Base-by-base conservation (phyloP, 2,888 invertebrate species). In the Onthophagus sagittarius region DNA sequence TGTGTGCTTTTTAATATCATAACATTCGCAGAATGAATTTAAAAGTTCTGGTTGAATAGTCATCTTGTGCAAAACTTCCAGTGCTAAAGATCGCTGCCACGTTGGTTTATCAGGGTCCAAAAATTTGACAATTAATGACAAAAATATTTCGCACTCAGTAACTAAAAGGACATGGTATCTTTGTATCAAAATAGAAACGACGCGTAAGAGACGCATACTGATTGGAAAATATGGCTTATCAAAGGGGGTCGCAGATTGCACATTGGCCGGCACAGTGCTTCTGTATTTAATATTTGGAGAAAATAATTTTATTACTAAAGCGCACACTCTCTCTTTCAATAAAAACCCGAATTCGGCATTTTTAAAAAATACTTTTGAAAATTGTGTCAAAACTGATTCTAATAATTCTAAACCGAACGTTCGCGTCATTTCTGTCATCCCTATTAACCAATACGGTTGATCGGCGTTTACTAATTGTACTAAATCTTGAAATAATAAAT, bases 241-340 rank as follows among this genome's bases (percentile, higher is more conserved):
- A 69, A 91, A 88, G 15, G 91, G 88, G 6, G 90, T 89, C 15
- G 90, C 88, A 78, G 90, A 90, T 80, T 90, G 89, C 72, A 89
- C 86, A 78, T 89, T 89, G 39, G 88, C 87, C 76, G 89, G 89
- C 71, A 85, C 80, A 72, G 83, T 84, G 75, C 83, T 84, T 76
- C 96, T 91, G 86, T 96, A 97, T 83, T 99, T 99, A n/a, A 99
- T 94, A 84, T 98, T 99, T 9, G 99, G 99, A 23, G 99, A 99
- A 85, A 99, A 99, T 75, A 99, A 87, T 85, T 98, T 95, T 78
- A 99, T 99, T n/a, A 99, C 96, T 80, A 99, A 88, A 0, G 99
- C 98, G 84, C 99, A 99, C 0, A 99, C 98, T 77, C 97, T 91
- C 84, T 99, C 99, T 84, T 98, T 99, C 72, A 99, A 85, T 53